phyloP scores from a whole-genome alignment of 2,797 vertebrate genomes.

The Margarornis squamiger region DNA sequence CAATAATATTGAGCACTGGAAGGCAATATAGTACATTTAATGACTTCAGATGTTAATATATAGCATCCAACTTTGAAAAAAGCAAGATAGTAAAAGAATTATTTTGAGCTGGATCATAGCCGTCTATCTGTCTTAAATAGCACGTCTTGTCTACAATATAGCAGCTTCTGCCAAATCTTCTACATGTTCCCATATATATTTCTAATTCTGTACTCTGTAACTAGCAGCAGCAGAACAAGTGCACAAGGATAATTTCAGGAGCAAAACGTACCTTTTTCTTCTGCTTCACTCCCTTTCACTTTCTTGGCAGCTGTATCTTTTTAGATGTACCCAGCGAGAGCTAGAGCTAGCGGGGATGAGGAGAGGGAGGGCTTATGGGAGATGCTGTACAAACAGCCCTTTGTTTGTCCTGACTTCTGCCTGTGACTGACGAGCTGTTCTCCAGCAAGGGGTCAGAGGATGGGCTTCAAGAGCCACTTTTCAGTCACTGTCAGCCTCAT shows the following conservation, averaged over 20 bases:
- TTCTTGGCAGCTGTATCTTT: slow-evolving; percentile 53
- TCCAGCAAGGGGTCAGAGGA: background rate
- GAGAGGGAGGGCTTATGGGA: slow-evolving; percentile 51
- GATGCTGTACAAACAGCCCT: slow-evolving; percentile 61
- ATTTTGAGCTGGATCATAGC: background rate
- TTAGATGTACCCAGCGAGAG: slow-evolving; percentile 33
- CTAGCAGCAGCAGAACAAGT: slow-evolving; percentile 4
- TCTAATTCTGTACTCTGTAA: background rate
- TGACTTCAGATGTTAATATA: background rate
- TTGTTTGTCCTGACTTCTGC: slow-evolving; percentile 62
- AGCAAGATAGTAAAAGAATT: background rate
- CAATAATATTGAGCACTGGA: background rate
- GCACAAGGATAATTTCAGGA: slow-evolving; percentile 28
- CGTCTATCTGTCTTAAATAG: background rate
- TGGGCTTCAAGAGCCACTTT: background rate
- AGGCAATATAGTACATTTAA: background rate
- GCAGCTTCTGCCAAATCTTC: background rate
- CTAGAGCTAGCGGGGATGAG: background rate
- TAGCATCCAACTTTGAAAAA: background rate
- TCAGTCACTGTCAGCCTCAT: background rate
- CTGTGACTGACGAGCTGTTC: background rate
- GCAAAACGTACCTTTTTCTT: slow-evolving; percentile 59
- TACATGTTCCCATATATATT: background rate
- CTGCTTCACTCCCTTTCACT: slow-evolving; percentile 36
- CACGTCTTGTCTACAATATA: background rate